These are phyloP conservation scores for Lasioglossum oenotherae DNA, from an alignment of 2,888 invertebrate species.

Conservation along the genomic window DNA sequence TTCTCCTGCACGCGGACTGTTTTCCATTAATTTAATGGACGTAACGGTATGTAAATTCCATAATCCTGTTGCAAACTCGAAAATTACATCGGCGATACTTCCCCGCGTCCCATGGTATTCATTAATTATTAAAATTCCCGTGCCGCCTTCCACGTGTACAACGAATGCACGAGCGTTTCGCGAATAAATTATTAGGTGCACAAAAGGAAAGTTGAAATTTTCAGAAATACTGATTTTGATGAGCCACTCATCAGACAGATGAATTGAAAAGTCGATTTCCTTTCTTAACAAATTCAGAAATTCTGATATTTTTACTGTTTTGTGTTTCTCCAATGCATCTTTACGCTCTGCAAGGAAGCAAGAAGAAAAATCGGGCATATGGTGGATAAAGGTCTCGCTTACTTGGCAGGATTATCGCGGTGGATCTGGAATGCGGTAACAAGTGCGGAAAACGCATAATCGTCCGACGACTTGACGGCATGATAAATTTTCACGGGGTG, in stretches of 20 bases:
- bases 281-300: too few relatives aligned
- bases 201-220: neutral
- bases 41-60: constrained; percentile 37
- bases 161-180: neutral
- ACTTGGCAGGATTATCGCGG: constrained; percentile 92
- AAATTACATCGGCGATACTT: neutral
- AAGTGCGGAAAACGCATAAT: constrained; percentile 93
- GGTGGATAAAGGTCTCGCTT: constrained; percentile 79
- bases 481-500: constrained; percentile 92
- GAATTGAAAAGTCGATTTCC: too few relatives aligned
- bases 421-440: constrained; percentile 96
- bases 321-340: too few relatives aligned
- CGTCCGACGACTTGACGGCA: constrained; percentile 89
- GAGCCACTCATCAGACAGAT: too few relatives aligned
- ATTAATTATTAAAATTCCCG: neutral
- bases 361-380: neutral
- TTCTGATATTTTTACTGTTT: too few relatives aligned
- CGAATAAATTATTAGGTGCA: neutral
- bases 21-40: constrained; percentile 22
- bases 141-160: neutral
- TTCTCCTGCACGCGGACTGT: neutral
- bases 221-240: neutral
- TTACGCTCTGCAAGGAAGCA: neutral
- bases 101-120: neutral
- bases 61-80: neutral